These are phyloP conservation scores for Campoletis raptor DNA, from an alignment of 2,888 invertebrate species.

Conservation along the genomic window DNA sequence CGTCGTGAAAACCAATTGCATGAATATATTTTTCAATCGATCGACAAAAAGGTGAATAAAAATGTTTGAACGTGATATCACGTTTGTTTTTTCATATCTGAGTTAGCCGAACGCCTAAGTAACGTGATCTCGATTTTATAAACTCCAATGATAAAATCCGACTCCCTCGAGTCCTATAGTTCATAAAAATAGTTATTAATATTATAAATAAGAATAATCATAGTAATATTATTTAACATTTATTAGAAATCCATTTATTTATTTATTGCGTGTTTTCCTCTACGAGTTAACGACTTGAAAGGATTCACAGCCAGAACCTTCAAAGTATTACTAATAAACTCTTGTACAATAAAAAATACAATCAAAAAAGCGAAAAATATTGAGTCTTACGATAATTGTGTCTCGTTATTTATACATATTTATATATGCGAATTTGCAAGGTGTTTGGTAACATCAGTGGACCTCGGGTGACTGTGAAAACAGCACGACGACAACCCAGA, in stretches of 20 bases:
- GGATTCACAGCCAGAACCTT: slow-evolving; percentile 73
- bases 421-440: not conserved
- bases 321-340: slow-evolving; percentile 75
- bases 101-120: slow-evolving; percentile 58
- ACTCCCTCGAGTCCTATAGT: slow-evolving; percentile 29
- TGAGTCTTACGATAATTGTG: slow-evolving; percentile 29
- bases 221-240: slow-evolving; percentile 49
- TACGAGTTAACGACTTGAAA: slow-evolving; percentile 52
- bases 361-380: slow-evolving; percentile 40
- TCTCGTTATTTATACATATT: slow-evolving; percentile 37
- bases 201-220: slow-evolving; percentile 2
- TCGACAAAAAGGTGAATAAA: not conserved
- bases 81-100: slow-evolving; percentile 33
- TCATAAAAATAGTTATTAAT: slow-evolving; percentile 17
- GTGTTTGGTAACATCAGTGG: slow-evolving; percentile 72
- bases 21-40: not conserved
- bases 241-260: slow-evolving; percentile 74
- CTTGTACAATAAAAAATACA: slow-evolving; percentile 74
- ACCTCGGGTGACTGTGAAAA: slow-evolving; percentile 82
- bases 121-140: slow-evolving; percentile 39
- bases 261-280: slow-evolving; percentile 70
- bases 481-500: slow-evolving; percentile 83
- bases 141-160: slow-evolving; percentile 12
- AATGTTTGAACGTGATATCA: not conserved
- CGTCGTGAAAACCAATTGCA: not conserved